Base-by-base conservation (phyloP, 2,113 vertebrate species). In the Hypomesus transpacificus region DNA sequence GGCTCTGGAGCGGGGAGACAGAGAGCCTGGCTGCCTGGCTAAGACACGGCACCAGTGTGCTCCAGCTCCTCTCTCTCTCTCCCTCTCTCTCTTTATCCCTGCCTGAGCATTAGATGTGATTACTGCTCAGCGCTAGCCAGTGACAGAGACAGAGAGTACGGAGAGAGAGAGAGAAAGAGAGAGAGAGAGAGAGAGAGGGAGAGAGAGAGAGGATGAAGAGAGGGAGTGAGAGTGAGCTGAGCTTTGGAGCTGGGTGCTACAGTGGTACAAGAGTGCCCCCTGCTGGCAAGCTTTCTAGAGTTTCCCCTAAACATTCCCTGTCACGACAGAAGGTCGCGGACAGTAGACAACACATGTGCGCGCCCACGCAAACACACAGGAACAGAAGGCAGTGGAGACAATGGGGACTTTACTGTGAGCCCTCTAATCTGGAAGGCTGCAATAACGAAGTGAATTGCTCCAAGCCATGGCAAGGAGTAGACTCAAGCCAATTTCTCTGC, bases 251-350 rank as follows among this genome's bases (percentile, higher is more conserved):
- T 71, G 18, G 59, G 66, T 26, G 80, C 77, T 91, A 88, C 53
- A 80, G 86, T 88, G 86, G 94, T 93, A 90, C 95, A 96, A 98
- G 93, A 96, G 83, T 95, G 95, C 93, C 96, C 95, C 93, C 96
- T 94, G 83, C 88, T 91, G 96, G 78, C 86, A 24, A 0, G 0
- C 65, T 8, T 24, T 64, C 3, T 14, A 60, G 26, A 63, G 26
- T 3, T 16, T 39, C 17, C 17, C 61, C 34, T 56, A 4, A 65
- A 74, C 22, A 64, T 61, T 76, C 28, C 50, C 58, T 21, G 22
- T 69, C 58, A 67, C 50, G 56, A 46, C n/a, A 70, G 21, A 46
- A 46, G 39, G 39, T 46, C 9, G 39, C 5, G 39, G 39, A 13
- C 39, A 7, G 39, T 46, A 2, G 11, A 7, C 39, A 34, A 7